Conservation (phyloP, 2,797 vertebrate genomes). For the Sus cebifrons region DNA sequence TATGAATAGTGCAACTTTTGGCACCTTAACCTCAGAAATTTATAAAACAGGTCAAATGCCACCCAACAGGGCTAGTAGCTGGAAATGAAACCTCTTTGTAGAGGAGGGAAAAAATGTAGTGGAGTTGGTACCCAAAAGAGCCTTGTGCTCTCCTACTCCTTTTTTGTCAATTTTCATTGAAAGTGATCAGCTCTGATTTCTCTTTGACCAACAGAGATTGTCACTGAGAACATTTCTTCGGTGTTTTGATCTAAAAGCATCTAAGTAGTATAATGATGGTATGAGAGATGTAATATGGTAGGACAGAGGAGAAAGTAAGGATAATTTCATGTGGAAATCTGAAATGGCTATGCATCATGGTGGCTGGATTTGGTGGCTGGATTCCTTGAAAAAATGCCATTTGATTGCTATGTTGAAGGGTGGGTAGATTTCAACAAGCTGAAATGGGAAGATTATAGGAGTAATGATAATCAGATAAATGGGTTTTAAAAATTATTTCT, state of each 20-base stretch:
- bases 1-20: not conserved
- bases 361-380: not conserved
- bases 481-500: not conserved
- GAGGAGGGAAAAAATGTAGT: not conserved
- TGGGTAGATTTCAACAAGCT: not conserved
- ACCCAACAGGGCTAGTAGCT: not conserved
- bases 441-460: not conserved
- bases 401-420: not conserved
- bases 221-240: not conserved
- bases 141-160: not conserved
- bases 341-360: not conserved
- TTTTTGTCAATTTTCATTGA: slow-evolving; percentile 35
- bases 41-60: slow-evolving; percentile 7
- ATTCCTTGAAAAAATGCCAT: not conserved
- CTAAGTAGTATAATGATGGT: not conserved
- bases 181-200: not conserved
- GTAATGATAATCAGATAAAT: not conserved
- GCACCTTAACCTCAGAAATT: slow-evolving; percentile 1
- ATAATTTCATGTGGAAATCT: not conserved
- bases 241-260: not conserved
- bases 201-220: not conserved
- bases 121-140: not conserved
- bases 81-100: not conserved
- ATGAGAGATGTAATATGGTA: not conserved
- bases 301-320: not conserved